A percentile compares a stretch with the other conserved stretches of the same genome.
Evolutionary conservation across 37 sponge, comb jelly and placozoan genomes (phyloP).

Genomic region (Agelas oroides): DNA sequence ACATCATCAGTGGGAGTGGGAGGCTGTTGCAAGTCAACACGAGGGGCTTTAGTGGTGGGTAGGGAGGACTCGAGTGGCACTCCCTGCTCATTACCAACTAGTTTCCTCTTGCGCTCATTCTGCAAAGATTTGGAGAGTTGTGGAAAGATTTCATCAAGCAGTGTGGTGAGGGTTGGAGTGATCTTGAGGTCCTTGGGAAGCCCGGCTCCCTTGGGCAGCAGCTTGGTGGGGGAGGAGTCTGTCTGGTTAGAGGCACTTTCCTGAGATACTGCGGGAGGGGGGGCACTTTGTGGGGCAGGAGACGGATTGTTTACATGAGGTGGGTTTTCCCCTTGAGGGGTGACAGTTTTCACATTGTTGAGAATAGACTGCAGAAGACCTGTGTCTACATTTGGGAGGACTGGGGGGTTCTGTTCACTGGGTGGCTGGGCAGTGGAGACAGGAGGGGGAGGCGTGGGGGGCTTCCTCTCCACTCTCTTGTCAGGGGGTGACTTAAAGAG

Average conservation of each 20-base stretch:
- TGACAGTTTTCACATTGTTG: background rate
- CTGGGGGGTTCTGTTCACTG: background rate
- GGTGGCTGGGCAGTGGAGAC: too few relatives aligned
- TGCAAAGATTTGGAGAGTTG: conserved; percentile 55
- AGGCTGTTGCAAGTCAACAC: too few relatives aligned
- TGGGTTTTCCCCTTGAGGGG: too few relatives aligned
- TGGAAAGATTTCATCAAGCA: conserved; percentile 68
- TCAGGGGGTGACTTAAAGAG: conserved; percentile 27
- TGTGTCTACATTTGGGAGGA: conserved; percentile 24
- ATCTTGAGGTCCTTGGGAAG: conserved; percentile 45
- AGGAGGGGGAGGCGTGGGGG: too few relatives aligned
- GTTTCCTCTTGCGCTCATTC: conserved; percentile 35
- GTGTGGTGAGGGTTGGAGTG: conserved; percentile 53
- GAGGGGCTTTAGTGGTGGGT: too few relatives aligned
- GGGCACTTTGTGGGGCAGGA: too few relatives aligned
- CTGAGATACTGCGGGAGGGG: too few relatives aligned
- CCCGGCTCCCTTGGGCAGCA: background rate
- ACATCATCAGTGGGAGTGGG: too few relatives aligned
- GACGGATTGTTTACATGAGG: too few relatives aligned
- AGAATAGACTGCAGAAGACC: conserved; percentile 32
- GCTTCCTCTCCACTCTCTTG: background rate
- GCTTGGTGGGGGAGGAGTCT: background rate
- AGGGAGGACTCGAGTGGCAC: too few relatives aligned
- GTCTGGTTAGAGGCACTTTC: background rate
- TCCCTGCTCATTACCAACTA: background rate